Evolutionary conservation across 2,797 vertebrate genomes (phyloP), one percentile per base, ranked within the genome.

Genomic region (Phrynocephalus guinanensis): DNA sequence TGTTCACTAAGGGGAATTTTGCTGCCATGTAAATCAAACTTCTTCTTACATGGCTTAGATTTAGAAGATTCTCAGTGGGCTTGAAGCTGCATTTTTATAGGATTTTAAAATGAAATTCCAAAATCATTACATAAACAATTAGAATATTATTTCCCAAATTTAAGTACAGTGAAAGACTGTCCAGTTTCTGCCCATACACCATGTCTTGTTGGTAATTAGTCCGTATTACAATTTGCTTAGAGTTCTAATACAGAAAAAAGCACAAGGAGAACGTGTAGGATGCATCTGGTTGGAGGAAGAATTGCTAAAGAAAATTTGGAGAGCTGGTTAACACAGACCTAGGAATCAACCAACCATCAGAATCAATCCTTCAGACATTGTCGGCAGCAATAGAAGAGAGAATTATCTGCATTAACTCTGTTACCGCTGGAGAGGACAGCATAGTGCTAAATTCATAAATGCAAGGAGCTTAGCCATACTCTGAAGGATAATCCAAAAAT

Each of bases 51-150:
- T 24, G 67, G 48, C 63, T 68, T 79, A 63, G 1, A 72, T 48
- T 68, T 79, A 63, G 1, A 72, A 71, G 6, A 10, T 30, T 63
- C 11, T 63, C 18, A 63, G 11, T 11, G n/a, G 50, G 11, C 30
- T 66, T 24, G 13, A 60, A 26, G 33, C 33, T 81, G 18, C 33
- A 73, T 48, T 81, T 52, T 52, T 86, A 20, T 48, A 87, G 66
- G 48, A 83, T 16, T 78, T 9, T 83, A 83, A 68, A 66, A 83
- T 72, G 60, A 79, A 76, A 86, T n/a, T 38, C 30, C 56, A 71
- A 60, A 30, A 68, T 50, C n/a, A 68, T 85, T 60, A 60, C 4
- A 63, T 22, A 26, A 24, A 28, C 22, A 44, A 38, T 44, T 4
- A 48, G 76, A 33, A 63, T 70, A 30, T 76, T 76, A 79, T 26